Conservation (phyloP, 2,113 vertebrate species). For the Syngnathus scovelli region DNA sequence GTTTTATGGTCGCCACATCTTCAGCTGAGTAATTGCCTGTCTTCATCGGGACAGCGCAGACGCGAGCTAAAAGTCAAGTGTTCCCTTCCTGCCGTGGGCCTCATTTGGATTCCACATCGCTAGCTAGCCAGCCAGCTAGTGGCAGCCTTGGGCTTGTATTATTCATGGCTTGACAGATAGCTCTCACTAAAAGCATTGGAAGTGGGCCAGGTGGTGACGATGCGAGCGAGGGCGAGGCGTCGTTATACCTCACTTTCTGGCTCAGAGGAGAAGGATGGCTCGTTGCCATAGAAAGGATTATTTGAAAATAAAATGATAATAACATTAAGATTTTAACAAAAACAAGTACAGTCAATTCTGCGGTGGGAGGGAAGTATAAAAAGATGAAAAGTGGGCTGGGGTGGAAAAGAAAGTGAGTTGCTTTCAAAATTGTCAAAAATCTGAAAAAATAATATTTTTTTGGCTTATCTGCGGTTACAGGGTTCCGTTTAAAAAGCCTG, state of each 20-base stretch:
- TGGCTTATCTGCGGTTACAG: no score
- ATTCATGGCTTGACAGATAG: constrained; percentile 99
- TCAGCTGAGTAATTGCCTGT: constrained; percentile 96
- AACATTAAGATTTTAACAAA: neutral
- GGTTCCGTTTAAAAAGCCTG: no score
- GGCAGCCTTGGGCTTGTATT: constrained; percentile 93
- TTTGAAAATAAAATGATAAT: constrained; percentile 12
- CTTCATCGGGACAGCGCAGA: constrained; percentile 83
- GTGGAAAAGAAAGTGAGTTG: constrained; percentile 16
- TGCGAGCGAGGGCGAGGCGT: constrained; percentile 75
- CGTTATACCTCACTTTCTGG: constrained; percentile 57
- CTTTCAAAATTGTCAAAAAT: constrained; percentile 14
- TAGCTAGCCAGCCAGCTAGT: constrained; percentile 68
- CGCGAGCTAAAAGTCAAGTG: constrained; percentile 86
- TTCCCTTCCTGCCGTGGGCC: constrained; percentile 93
- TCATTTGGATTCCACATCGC: constrained; percentile 93
- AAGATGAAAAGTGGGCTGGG: constrained; percentile 26
- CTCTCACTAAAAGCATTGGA: constrained; percentile 97
- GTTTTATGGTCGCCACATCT: constrained; percentile 81
- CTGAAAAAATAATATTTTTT: no score
- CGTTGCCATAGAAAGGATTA: constrained; percentile 6
- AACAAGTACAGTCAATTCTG: constrained; percentile 19
- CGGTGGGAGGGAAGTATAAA: constrained; percentile 49
- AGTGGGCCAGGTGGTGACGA: constrained; percentile 84
- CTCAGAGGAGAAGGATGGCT: constrained; percentile 30